A percentile compares a stretch with the other conserved stretches of the same genome.
These are phyloP conservation scores for Caenorhabditis latens DNA, from an alignment of 1,140 invertebrate species.

Conservation along the genomic window DNA sequence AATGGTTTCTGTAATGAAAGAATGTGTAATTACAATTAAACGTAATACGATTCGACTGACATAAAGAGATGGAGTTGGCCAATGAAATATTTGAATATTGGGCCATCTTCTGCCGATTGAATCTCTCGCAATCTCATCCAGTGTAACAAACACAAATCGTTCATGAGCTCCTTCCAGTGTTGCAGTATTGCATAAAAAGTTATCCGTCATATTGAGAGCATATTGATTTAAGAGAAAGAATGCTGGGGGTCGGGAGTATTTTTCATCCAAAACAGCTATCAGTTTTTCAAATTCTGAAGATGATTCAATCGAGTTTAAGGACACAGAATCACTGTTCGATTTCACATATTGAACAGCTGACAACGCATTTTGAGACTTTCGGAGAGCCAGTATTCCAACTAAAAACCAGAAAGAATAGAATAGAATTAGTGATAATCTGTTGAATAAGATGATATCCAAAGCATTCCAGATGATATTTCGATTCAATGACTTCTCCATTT, in stretches of 20 bases:
- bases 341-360: slow-evolving; percentile 73
- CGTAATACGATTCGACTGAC: slow-evolving; percentile 66
- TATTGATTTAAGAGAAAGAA: slow-evolving; percentile 75
- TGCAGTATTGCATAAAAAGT: slow-evolving; percentile 75
- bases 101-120: slow-evolving; percentile 71
- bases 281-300: slow-evolving; percentile 70
- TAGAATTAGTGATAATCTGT: background rate
- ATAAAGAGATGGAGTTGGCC: slow-evolving; percentile 76
- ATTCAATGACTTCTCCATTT: background rate
- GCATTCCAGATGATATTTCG: background rate
- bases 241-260: slow-evolving; percentile 72
- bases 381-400: slow-evolving; percentile 71
- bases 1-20: slow-evolving; percentile 76
- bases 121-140: slow-evolving; percentile 71
- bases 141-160: slow-evolving; percentile 75
- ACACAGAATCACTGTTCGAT: slow-evolving; percentile 69
- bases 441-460: background rate
- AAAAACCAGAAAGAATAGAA: slow-evolving; percentile 70
- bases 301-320: slow-evolving; percentile 70
- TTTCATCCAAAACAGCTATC: slow-evolving; percentile 68
- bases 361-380: slow-evolving; percentile 73
- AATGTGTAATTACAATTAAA: background rate
- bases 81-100: slow-evolving; percentile 73
- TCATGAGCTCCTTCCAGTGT: slow-evolving; percentile 73
- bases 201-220: slow-evolving; percentile 77